Conservation (phyloP, 2,113 vertebrate genomes). For the Rallus limicola region DNA sequence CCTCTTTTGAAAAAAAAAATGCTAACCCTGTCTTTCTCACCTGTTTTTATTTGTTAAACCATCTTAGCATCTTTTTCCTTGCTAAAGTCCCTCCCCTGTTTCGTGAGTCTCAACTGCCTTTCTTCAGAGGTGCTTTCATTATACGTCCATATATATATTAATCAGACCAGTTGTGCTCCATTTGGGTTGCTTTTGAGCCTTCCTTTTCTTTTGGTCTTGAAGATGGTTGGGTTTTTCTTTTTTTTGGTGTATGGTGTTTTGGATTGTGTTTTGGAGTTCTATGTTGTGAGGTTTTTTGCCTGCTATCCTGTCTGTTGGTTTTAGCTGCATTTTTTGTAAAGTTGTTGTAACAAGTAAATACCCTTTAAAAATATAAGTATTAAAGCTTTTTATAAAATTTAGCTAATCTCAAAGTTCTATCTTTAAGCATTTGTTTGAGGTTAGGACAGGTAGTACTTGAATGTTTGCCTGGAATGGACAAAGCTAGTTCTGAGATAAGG, state of each 20-base stretch:
- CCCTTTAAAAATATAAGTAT: not conserved
- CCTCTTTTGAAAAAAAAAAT: not conserved
- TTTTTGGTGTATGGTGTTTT: not conserved
- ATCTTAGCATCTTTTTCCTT: not conserved
- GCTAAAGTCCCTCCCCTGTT: not conserved
- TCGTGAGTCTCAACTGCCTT: not conserved
- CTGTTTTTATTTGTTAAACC: not conserved
- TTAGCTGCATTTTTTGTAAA: not conserved
- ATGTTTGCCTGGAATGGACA: not conserved
- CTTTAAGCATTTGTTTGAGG: not conserved
- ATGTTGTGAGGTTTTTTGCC: not conserved
- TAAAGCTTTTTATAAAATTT: not conserved
- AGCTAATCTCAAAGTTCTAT: not conserved
- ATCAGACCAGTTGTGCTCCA: not conserved
- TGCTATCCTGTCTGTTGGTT: not conserved
- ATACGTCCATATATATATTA: not conserved
- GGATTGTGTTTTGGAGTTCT: no score
- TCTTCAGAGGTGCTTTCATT: slow-evolving; percentile 8
- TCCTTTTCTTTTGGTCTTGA: not conserved
- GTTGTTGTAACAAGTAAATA: not conserved
- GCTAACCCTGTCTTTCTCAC: not conserved
- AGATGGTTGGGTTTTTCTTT: no score
- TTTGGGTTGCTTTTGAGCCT: slow-evolving; percentile 6
- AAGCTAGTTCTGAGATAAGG: not conserved
- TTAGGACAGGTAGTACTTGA: not conserved